Percentiles rank a stretch among this genome's conserved stretches.
phyloP scores from a whole-genome alignment of 2,113 vertebrate species.

The Syngnathoides biaculeatus region DNA sequence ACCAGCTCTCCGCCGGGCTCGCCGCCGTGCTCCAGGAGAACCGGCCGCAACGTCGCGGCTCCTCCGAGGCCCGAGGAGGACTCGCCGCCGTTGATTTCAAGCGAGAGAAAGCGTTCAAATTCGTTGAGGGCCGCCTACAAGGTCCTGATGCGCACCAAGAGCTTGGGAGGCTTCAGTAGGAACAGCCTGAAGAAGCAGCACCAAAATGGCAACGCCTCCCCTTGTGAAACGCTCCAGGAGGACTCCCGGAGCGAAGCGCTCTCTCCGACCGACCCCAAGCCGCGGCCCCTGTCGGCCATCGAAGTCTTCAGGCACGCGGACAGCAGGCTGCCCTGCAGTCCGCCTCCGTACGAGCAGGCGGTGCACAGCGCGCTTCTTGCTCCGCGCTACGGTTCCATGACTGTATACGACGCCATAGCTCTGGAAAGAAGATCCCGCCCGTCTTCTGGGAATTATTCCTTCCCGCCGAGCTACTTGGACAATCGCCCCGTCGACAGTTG shows the following conservation, averaged over 20 bases:
- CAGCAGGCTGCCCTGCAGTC: constrained; percentile 72
- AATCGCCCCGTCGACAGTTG: constrained; percentile 9
- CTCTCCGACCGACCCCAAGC: constrained; percentile 25
- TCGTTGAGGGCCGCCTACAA: constrained; percentile 73
- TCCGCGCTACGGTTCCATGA: constrained; percentile 66
- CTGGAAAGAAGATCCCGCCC: constrained; percentile 54
- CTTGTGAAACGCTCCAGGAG: constrained; percentile 77
- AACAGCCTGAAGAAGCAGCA: constrained; percentile 68
- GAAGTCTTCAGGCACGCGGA: constrained; percentile 82
- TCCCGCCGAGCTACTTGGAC: constrained; percentile 7
- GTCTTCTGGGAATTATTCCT: constrained; percentile 59
- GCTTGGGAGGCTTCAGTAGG: constrained; percentile 60
- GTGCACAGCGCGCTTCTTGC: constrained; percentile 52
- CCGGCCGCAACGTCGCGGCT: constrained; percentile 50
- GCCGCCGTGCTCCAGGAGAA: constrained; percentile 72
- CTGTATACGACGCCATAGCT: constrained; percentile 74
- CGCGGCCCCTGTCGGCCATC: constrained; percentile 73
- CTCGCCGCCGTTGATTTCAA: constrained; percentile 41
- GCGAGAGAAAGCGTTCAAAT: constrained; percentile 77
- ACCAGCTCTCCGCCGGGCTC: constrained; percentile 80
- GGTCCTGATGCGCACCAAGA: constrained; percentile 70
- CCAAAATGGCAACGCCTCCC: constrained; percentile 76
- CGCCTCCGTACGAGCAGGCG: constrained; percentile 85
- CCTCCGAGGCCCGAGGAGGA: constrained; percentile 56
- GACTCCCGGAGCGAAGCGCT: constrained; percentile 56